Base-by-base conservation (phyloP, 2,113 vertebrate genomes). In the Cairina moschata region DNA sequence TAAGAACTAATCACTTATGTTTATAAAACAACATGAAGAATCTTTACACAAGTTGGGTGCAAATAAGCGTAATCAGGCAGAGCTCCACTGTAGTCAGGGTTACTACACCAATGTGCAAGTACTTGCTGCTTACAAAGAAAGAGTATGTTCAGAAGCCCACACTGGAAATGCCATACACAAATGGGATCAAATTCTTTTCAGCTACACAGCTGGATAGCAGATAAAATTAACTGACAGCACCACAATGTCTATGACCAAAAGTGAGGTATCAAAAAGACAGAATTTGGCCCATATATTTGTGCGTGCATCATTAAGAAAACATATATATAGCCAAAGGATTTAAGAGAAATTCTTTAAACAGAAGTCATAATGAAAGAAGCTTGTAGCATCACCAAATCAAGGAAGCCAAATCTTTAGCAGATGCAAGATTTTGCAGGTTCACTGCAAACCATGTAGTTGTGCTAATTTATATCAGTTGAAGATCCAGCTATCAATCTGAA, bases 101-200 rank as follows among this genome's bases (percentile, higher is more conserved):
- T 91, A 84, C 77, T 86, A 76, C 78, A 90, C 44, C 6, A 8
- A 48, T 50, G 38, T 71, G 36, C 54, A 88, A 83, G 88, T n/a
- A 34, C 26, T 68, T 1, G 28, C 36, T 75, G 71, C 63, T 36
- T 73, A 89, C 63, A 79, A 76, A 86, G 54, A 36, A 90, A 65
- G 80, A 95, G 56, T 67, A 86, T 85, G 68, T 91, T 48, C 93
- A 89, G 86, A 82, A 87, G 34, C 5, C 1, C 40, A 42, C 28
- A 48, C 34, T 90, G 73, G 60, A 90, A 95, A 87, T 32, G 68
- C 60, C 55, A 72, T 40, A 63, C 60, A 78, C 42, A 83, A 95
- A 81, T 13, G 88, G 40, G 66, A 94, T 68, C 83, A 89, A 84
- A 72, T 36, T 86, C 52, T 81, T 88, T 93, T 86, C 88, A 88